Evolutionary conservation across 2,888 invertebrate species (phyloP), one percentile per base, ranked within the genome.

Genomic region (Lissocephala sabroskyi): DNA sequence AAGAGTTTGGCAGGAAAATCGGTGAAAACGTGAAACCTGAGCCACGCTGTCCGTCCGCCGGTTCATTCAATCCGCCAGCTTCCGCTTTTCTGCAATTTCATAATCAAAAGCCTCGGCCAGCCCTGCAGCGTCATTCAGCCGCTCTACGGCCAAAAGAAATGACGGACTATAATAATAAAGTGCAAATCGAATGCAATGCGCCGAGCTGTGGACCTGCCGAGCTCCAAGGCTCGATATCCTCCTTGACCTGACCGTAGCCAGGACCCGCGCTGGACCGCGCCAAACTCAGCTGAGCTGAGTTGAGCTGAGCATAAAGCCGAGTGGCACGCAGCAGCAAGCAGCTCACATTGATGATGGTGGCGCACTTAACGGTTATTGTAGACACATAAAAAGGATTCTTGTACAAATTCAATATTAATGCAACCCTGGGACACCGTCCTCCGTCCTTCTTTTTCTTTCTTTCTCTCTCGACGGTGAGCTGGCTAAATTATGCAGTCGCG

Each of bases 401-500:
- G 66, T 64, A 62, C 64, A 76, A 74, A 70, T 73, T 76, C 77
- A 76, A 70, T 74, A 70, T 76, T 76, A 76, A 76, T 70, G 74
- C 55, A 46, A 46, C 40, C 50, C 56, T 29, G 48, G 37, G 50
- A 37, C 33, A 10, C 14, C 26, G 28, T 32, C 40, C 44, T 5
- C 7, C 7, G 23, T 5, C 4, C 7, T 3, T 5, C 4, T 7
- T 23, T 23, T 23, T 3, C 23, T 7, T 5, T 23, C 23, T n/a
- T n/a, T n/a, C n/a, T n/a, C n/a, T n/a, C n/a, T n/a, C n/a, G n/a
- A n/a, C n/a, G n/a, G 28, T 42, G 75, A 68, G 75, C 75, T 70
- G 59, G 49, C 54, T 59, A 68, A 68, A 74, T 68, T 74, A 68
- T 68, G 64, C 57, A 53, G 52, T 48, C 53, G 40, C 61, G 75